Evolutionary conservation across 2,113 vertebrate genomes (phyloP).

Genomic region (Pomatostomus ruficeps): DNA sequence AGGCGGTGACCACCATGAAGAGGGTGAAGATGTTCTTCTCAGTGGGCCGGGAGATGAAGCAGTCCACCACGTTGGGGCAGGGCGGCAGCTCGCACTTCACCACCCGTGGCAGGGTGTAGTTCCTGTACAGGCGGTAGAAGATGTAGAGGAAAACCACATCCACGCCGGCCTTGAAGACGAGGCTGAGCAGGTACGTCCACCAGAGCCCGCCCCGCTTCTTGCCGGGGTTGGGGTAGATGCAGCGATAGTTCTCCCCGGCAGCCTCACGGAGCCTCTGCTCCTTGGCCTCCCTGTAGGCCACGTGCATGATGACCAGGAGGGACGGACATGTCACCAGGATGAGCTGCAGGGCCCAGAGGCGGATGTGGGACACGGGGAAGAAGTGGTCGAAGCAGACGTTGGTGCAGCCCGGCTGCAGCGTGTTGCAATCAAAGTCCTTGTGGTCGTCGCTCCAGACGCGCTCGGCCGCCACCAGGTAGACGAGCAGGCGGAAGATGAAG

Average conservation of each 20-base stretch:
- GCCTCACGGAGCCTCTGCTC: conserved; percentile 69
- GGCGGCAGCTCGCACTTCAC: conserved; percentile 83
- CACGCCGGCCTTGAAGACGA: conserved; percentile 84
- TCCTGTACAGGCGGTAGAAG: conserved; percentile 83
- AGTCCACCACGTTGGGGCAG: conserved; percentile 91
- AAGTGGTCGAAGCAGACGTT: conserved; percentile 92
- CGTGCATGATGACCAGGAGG: conserved; percentile 91
- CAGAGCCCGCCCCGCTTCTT: conserved; percentile 93
- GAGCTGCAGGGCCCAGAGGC: conserved; percentile 96
- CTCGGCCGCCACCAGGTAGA: conserved; percentile 90
- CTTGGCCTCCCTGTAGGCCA: conserved; percentile 85
- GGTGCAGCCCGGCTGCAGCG: conserved; percentile 87
- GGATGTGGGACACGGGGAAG: conserved; percentile 92
- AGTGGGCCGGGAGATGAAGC: conserved; percentile 89
- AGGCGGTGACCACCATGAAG: conserved; percentile 88
- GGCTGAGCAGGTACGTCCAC: conserved; percentile 92
- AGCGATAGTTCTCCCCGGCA: conserved; percentile 28
- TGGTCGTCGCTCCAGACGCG: conserved; percentile 92
- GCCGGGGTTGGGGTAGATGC: conserved; percentile 76
- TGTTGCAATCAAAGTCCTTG: conserved; percentile 94
- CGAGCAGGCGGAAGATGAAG: conserved; percentile 91
- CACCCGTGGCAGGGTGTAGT: conserved; percentile 81
- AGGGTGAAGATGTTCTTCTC: conserved; percentile 95
- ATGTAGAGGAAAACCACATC: conserved; percentile 84
- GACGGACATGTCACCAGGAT: conserved; percentile 97